Percentiles rank a stretch among this genome's conserved stretches.
phyloP scores from a whole-genome alignment of 2,113 vertebrate species.

The Cisticola juncidis region DNA sequence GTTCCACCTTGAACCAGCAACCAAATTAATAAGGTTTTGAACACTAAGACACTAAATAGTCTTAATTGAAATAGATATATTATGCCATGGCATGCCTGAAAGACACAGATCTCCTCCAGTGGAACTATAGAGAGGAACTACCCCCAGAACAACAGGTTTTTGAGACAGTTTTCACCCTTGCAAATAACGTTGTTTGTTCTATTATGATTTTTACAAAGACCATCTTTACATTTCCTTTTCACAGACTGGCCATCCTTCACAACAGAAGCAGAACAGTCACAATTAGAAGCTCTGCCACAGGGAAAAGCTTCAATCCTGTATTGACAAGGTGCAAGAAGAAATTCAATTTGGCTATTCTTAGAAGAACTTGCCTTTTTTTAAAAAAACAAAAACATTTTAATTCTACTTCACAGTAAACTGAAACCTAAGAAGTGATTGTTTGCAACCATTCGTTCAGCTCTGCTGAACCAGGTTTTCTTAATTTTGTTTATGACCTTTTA shows the following conservation, averaged over 20 bases:
- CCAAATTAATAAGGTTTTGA: neutral
- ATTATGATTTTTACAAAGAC: neutral
- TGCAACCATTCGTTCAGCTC: neutral
- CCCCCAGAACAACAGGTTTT: neutral
- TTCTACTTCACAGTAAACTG: slow-evolving; percentile 33
- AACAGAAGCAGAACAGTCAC: neutral
- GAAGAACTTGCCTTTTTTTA: neutral
- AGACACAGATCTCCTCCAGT: neutral
- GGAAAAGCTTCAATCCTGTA: neutral
- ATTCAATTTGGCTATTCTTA: neutral
- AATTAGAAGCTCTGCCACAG: neutral
- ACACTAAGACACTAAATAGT: neutral
- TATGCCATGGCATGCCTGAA: neutral
- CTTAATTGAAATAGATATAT: neutral
- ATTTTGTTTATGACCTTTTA: slow-evolving; percentile 61
- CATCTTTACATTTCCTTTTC: neutral
- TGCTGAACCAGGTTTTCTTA: slow-evolving; percentile 46
- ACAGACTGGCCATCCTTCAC: neutral
- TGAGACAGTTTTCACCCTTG: neutral
- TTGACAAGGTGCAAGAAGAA: neutral
- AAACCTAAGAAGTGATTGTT: neutral
- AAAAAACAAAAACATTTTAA: neutral
- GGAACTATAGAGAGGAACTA: neutral
- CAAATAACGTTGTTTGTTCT: neutral
- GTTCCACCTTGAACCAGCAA: neutral